Evolutionary conservation across 2,888 invertebrate species (phyloP).

Genomic region (Bhutanitis thaidina): DNA sequence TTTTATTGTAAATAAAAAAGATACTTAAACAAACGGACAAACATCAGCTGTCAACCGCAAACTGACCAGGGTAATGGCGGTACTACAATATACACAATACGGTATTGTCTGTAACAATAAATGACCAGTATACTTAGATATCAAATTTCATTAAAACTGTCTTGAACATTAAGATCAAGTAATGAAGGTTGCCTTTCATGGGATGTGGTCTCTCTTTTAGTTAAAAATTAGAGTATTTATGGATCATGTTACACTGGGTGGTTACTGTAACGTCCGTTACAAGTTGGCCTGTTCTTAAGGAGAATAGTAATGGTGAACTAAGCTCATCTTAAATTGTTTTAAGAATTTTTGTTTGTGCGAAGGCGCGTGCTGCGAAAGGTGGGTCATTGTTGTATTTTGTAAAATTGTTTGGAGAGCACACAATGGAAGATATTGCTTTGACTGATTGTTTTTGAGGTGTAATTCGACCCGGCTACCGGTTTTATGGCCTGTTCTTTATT

Average conservation of each 20-base stretch:
- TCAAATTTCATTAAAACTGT: neutral
- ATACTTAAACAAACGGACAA: slow-evolving; percentile 33
- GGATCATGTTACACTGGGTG: neutral
- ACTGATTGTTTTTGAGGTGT: slow-evolving; percentile 22
- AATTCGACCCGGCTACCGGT: slow-evolving; percentile 23
- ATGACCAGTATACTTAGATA: slow-evolving; percentile 42
- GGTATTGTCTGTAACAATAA: slow-evolving; percentile 25
- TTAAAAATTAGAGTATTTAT: neutral
- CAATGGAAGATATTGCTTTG: slow-evolving; percentile 27
- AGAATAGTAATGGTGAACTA: slow-evolving; percentile 14
- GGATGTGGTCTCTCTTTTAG: neutral
- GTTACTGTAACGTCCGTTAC: slow-evolving; percentile 2
- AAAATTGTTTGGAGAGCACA: slow-evolving; percentile 34
- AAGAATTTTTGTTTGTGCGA: slow-evolving; percentile 23
- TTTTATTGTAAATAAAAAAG: slow-evolving; percentile 33
- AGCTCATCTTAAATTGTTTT: slow-evolving; percentile 1
- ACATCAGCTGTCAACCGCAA: slow-evolving; percentile 65
- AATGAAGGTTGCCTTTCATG: neutral
- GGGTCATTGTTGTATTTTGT: slow-evolving; percentile 28
- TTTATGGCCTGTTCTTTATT: slow-evolving; percentile 1
- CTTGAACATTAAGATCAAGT: neutral
- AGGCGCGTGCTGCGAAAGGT: slow-evolving; percentile 38
- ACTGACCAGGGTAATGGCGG: slow-evolving; percentile 35
- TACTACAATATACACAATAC: slow-evolving; percentile 26
- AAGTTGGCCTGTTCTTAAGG: slow-evolving; percentile 9